phyloP scores from a whole-genome alignment of 2,113 vertebrate genomes.

The Zapornia atra region DNA sequence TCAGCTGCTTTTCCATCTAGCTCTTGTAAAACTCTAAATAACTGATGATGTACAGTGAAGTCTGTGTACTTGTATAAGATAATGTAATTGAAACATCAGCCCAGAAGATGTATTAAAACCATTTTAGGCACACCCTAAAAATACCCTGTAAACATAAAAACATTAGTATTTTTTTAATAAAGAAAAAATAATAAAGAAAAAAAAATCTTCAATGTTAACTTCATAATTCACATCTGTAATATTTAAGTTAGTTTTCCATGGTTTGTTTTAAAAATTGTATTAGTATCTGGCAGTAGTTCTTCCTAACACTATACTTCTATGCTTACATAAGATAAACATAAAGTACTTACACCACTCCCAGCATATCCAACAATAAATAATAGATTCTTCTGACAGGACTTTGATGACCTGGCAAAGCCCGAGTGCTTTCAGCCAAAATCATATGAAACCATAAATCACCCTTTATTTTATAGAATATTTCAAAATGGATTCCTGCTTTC shows the following conservation, averaged over 20 bases:
- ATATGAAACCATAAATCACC: slow-evolving; percentile 88
- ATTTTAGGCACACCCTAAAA: neutral
- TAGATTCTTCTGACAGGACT: slow-evolving; percentile 82
- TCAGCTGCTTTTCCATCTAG: neutral
- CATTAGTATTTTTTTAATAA: neutral
- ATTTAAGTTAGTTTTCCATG: slow-evolving; percentile 2
- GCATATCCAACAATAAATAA: slow-evolving; percentile 84
- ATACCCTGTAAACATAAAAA: slow-evolving; percentile 16
- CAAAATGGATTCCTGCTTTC: slow-evolving; percentile 85
- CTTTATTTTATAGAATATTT: slow-evolving; percentile 87
- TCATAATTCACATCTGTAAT: neutral
- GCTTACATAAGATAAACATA: slow-evolving; percentile 86
- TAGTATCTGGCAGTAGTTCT: slow-evolving; percentile 75
- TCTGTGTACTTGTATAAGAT: neutral
- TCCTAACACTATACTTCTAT: slow-evolving; percentile 74
- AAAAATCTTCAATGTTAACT: neutral
- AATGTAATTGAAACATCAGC: neutral
- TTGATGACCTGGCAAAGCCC: slow-evolving; percentile 86
- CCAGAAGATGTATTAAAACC: neutral
- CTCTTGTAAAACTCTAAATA: neutral
- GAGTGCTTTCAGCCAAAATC: slow-evolving; percentile 86
- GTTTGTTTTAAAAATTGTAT: slow-evolving; percentile 49
- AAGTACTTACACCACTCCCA: slow-evolving; percentile 79
- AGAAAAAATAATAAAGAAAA: neutral
- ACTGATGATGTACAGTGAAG: neutral